These are phyloP conservation scores for Oscheius sp. DNA, from an alignment of 2,888 invertebrate species.

Conservation along the genomic window DNA sequence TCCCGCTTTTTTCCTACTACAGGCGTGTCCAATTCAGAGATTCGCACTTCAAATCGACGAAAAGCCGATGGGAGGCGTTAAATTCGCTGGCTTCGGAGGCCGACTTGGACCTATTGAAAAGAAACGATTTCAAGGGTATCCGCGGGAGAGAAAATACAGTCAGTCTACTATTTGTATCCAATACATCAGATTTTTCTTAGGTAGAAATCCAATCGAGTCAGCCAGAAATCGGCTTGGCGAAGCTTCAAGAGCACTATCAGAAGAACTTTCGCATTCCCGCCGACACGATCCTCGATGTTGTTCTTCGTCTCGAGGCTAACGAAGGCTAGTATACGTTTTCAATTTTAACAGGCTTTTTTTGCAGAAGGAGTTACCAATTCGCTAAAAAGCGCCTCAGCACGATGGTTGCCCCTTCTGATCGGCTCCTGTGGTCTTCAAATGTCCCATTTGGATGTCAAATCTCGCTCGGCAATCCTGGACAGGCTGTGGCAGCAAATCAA, in stretches of 20 bases:
- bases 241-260: constrained; percentile 44
- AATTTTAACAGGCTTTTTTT: background rate
- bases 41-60: background rate
- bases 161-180: background rate
- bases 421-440: constrained; percentile 53
- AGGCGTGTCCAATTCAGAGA: background rate
- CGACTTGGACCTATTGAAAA: constrained; percentile 4
- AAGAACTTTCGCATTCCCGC: constrained; percentile 49
- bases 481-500: constrained; percentile 48
- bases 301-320: constrained; percentile 5
- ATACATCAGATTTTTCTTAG: background rate
- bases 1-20: background rate
- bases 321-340: background rate
- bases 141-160: background rate
- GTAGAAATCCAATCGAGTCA: background rate
- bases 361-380: constrained; percentile 21
- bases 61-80: background rate
- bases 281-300: constrained; percentile 27
- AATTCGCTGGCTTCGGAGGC: background rate
- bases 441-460: constrained; percentile 43
- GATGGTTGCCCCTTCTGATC: constrained; percentile 55
- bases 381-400: constrained; percentile 33
- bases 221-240: constrained; percentile 48
- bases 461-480: constrained; percentile 41
- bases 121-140: constrained; percentile 11